Evolutionary conservation across 2,113 vertebrate genomes (phyloP), one percentile per base, ranked within the genome.

Genomic region (Otus sunia): DNA sequence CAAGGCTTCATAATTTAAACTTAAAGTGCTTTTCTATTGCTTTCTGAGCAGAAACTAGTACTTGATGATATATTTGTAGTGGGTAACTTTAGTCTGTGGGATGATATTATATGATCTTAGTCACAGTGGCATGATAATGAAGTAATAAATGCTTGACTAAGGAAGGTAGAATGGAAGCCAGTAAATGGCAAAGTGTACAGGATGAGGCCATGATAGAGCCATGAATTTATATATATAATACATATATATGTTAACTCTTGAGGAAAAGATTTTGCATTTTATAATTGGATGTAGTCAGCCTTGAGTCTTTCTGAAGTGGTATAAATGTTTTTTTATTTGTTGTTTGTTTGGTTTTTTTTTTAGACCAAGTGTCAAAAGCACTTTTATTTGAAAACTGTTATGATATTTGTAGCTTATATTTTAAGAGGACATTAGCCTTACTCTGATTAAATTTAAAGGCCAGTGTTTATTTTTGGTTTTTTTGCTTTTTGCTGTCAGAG

Each of bases 171-270:
- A 36, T 34, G 86, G 95, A 95, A 95, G 89, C 89, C 95, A 94
- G 43, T 88, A 60, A 94, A 67, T 95, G 95, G 96, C 89, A 67
- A 97, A 91, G 91, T 93, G 95, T 97, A 94, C 93, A 95, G 96
- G 96, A 97, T 96, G 92, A 91, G 82, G 96, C 96, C 89, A 88
- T 94, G 97, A 81, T 59, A 92, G 94, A 98, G 96, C 96, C 96
- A 74, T 96, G 92, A 95, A 94, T 97, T 97, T 98, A 97, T 97
- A 98, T 97, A 97, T 97, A 98, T 94, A 97, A 91, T 94, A 97
- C 96, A 96, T 97, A 98, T 94, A 97, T 96, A 97, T 96, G 94
- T 97, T 96, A 97, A 96, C 96, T 97, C 93, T 96, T 92, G 93
- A 96, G 79, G 91, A 96, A 96, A 95, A 96, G 93, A 85, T 96